Percentiles rank a stretch among this genome's conserved stretches.
Conservation (phyloP, 2,797 vertebrate genomes). For the Australoheros facetus region DNA sequence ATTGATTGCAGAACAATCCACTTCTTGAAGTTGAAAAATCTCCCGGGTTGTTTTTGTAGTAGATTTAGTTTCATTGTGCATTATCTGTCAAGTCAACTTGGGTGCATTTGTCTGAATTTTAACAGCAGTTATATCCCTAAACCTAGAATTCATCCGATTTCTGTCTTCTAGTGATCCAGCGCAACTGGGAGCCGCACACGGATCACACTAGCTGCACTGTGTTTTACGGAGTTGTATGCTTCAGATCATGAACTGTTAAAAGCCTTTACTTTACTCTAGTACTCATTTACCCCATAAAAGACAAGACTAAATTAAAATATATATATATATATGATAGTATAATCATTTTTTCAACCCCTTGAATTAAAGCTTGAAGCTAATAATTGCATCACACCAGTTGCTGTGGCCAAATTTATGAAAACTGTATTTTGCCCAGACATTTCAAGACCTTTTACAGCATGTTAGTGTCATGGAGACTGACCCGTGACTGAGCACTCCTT, state of each 20-base stretch:
- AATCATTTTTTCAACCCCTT: background rate
- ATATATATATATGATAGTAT: no score
- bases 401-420: no score
- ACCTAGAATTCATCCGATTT: background rate
- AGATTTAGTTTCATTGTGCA: background rate
- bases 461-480: background rate
- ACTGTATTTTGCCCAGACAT: background rate
- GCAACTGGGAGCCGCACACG: background rate
- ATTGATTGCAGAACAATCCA: background rate
- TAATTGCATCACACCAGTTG: background rate
- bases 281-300: no score
- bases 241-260: background rate
- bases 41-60: background rate
- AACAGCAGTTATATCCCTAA: conserved; percentile 1
- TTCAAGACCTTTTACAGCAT: background rate
- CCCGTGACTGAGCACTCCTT: background rate
- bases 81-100: background rate
- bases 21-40: background rate
- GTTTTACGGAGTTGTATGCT: background rate
- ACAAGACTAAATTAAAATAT: no score
- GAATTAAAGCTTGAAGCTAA: background rate
- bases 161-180: background rate
- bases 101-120: background rate
- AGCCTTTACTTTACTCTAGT: background rate
- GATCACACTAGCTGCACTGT: background rate